Evolutionary conservation across 2,797 vertebrate genomes (phyloP).

Genomic region (Spinus olivaceus): DNA sequence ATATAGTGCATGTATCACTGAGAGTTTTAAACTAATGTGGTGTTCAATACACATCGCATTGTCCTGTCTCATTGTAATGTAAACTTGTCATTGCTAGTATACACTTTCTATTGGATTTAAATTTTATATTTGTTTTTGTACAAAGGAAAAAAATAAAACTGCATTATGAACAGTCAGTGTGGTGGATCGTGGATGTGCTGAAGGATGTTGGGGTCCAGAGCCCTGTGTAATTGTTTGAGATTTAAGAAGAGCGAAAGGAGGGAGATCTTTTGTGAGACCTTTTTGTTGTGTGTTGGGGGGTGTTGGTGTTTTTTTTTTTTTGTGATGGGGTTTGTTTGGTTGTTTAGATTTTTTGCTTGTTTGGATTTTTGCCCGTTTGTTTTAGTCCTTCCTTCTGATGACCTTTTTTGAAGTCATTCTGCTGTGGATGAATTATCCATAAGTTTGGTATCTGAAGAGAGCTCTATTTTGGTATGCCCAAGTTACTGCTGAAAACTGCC

Average conservation of each 20-base stretch:
- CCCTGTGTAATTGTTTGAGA: neutral
- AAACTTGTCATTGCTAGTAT: constrained; percentile 74
- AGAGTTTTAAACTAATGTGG: constrained; percentile 73
- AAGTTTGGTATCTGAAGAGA: neutral
- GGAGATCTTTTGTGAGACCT: neutral
- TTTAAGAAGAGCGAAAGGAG: neutral
- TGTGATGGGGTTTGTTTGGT: neutral
- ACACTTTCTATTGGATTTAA: constrained; percentile 75
- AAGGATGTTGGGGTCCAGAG: neutral
- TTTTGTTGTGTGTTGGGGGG: too few species aligned
- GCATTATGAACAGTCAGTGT: constrained; percentile 68
- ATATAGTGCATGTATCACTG: constrained; percentile 78
- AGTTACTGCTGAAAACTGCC: neutral
- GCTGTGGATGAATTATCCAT: neutral
- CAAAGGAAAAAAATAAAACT: constrained; percentile 78
- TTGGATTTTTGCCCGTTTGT: neutral
- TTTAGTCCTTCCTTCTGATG: neutral
- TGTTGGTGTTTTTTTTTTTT: neutral
- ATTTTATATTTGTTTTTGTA: constrained; percentile 84
- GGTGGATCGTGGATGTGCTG: neutral
- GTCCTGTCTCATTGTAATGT: constrained; percentile 67
- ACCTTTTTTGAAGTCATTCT: neutral
- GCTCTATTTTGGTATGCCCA: neutral
- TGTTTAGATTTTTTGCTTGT: neutral
- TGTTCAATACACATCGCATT: constrained; percentile 63